These are phyloP conservation scores for Pasiphila rectangulata DNA, from an alignment of 2,888 invertebrate genomes.

Conservation along the genomic window DNA sequence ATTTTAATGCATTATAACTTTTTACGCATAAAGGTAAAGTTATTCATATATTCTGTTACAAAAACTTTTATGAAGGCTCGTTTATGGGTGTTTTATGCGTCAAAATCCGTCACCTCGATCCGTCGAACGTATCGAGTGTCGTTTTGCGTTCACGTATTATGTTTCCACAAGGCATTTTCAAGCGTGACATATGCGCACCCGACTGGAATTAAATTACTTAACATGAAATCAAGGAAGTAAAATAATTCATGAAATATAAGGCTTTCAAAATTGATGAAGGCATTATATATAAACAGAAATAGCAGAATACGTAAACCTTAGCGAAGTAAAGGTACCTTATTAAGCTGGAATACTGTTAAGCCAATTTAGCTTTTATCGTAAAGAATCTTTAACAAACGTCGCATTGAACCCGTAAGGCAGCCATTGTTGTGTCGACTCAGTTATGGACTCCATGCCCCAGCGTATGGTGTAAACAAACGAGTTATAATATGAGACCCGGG, in stretches of 20 bases:
- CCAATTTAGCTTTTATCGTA: slow-evolving; percentile 70
- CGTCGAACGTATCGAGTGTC: slow-evolving; percentile 58
- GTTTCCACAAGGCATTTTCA: slow-evolving; percentile 52
- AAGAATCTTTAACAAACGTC: slow-evolving; percentile 59
- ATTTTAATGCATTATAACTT: slow-evolving; percentile 16
- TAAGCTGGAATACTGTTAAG: slow-evolving; percentile 48
- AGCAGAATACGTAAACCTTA: slow-evolving; percentile 45
- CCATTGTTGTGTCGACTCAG: slow-evolving; percentile 69
- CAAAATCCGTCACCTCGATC: slow-evolving; percentile 48
- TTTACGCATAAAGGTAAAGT: slow-evolving; percentile 19
- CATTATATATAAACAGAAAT: slow-evolving; percentile 33
- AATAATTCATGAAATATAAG: slow-evolving; percentile 15
- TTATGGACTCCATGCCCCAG: slow-evolving; percentile 47
- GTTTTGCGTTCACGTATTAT: slow-evolving; percentile 58
- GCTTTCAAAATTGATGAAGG: slow-evolving; percentile 8
- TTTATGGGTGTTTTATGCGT: slow-evolving; percentile 40
- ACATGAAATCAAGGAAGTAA: slow-evolving; percentile 50
- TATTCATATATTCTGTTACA: slow-evolving; percentile 12
- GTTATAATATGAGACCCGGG: slow-evolving; percentile 56
- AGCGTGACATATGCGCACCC: slow-evolving; percentile 49
- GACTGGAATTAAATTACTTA: slow-evolving; percentile 62
- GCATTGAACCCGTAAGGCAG: slow-evolving; percentile 48
- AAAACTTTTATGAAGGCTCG: slow-evolving; percentile 14
- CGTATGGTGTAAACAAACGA: slow-evolving; percentile 60
- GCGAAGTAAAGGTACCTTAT: slow-evolving; percentile 51